Conservation (phyloP, 1,140 invertebrate species). For the Delia radicum region DNA sequence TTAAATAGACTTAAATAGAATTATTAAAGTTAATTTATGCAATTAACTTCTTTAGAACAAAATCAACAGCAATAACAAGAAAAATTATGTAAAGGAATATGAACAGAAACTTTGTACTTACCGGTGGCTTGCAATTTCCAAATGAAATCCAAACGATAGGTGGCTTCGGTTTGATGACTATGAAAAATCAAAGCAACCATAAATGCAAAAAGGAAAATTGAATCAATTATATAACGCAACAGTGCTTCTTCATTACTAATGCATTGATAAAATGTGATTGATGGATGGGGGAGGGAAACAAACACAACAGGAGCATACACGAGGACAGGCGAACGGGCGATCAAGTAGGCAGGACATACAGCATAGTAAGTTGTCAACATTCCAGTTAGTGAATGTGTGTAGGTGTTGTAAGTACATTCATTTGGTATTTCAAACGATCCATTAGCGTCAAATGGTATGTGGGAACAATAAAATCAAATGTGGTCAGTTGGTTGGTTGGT, state of each 20-base stretch:
- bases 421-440: too few relatives aligned
- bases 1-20: too few relatives aligned
- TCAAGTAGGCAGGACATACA: too few relatives aligned
- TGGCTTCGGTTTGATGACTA: constrained; percentile 85
- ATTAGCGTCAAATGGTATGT: too few relatives aligned
- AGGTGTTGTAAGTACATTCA: too few relatives aligned
- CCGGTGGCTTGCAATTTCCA: constrained; percentile 91
- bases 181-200: constrained; percentile 77
- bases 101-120: constrained; percentile 46
- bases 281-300: too few relatives aligned
- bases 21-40: not conserved
- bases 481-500: too few relatives aligned
- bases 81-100: not conserved
- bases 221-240: constrained; percentile 55
- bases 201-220: constrained; percentile 63
- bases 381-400: too few relatives aligned
- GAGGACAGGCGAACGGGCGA: too few relatives aligned
- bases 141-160: constrained; percentile 84
- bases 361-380: too few relatives aligned
- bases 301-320: too few relatives aligned
- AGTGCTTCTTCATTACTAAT: constrained; percentile 49
- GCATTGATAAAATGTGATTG: not conserved
- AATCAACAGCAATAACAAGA: not conserved
- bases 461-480: too few relatives aligned
- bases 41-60: constrained; percentile 22